phyloP scores from a whole-genome alignment of 2,888 invertebrate species.

The Lordiphosa andalusiaca region DNA sequence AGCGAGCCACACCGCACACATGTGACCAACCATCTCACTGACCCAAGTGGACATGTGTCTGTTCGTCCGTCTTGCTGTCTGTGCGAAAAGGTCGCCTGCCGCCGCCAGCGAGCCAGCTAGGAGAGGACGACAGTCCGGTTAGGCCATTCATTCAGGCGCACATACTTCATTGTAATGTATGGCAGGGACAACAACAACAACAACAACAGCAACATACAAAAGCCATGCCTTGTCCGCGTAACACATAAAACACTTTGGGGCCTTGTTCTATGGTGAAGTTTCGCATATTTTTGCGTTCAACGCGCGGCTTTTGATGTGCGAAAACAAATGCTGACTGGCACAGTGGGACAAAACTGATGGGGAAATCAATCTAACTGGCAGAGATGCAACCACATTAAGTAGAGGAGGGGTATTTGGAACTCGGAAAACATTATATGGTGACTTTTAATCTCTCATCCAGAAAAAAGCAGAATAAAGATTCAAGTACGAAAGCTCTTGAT shows the following conservation, averaged over 20 bases:
- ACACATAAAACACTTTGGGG: slow-evolving; percentile 64
- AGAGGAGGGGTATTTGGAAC: no score
- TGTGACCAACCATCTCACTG: slow-evolving; percentile 29
- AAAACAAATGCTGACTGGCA: slow-evolving; percentile 17
- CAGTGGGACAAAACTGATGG: slow-evolving; percentile 34
- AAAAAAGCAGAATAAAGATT: no score
- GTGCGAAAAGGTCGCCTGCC: slow-evolving; percentile 60
- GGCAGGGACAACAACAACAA: slow-evolving; percentile 40
- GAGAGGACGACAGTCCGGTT: slow-evolving; percentile 17
- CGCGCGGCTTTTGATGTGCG: slow-evolving; percentile 62
- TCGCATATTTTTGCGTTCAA: slow-evolving; percentile 66
- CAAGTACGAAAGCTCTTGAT: no score
- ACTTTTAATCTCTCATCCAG: no score
- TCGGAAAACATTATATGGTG: no score
- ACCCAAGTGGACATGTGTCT: slow-evolving; percentile 29
- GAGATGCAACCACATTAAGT: no score
- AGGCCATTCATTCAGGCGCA: slow-evolving; percentile 59
- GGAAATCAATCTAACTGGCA: not conserved
- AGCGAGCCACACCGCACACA: slow-evolving; percentile 16
- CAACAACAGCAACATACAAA: slow-evolving; percentile 30
- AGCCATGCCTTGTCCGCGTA: slow-evolving; percentile 52
- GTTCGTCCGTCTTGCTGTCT: slow-evolving; percentile 25
- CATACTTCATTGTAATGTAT: slow-evolving; percentile 75
- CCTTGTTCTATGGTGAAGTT: slow-evolving; percentile 49
- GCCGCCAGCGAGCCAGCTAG: slow-evolving; percentile 36